Evolutionary conservation across 1,140 invertebrate species (phyloP), one percentile per base, ranked within the genome.

Genomic region (Bicyclus anynana): DNA sequence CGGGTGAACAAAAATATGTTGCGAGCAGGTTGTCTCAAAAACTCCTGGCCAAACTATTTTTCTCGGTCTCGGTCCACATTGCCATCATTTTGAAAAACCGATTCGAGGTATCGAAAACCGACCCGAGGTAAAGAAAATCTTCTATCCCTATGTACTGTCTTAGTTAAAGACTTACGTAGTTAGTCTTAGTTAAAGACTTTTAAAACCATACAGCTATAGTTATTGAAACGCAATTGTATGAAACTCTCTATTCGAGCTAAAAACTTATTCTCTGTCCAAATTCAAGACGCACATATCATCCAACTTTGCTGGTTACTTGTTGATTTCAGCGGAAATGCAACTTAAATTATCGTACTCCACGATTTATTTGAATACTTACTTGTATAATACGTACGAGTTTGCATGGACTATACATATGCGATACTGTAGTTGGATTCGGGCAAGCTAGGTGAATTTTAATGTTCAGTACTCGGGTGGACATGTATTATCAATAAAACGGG

Each of bases 361-460:
- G 49, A 59, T 59, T 59, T 59, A 59, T 59, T 59, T 52, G 56
- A 51, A 57, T 51, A 57, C 37, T 51, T 40, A 35, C 13, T 48
- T 53, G 53, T 53, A 48, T 51, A 58, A 38, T 58, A 27, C 5
- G 26, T 27, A 27, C 4, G 10, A 3, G 29, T 33, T 12, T 1
- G 3, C 20, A 20, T 44, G 18, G 10, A 0, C 18, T 44, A 20
- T 44, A 20, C 7, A 47, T 54, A 50, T 53, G 37, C 35, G 52
- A 48, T 53, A 54, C 52, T 50, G 47, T 40, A 49, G 52, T 60
- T 60, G 52, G 58, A 35, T 60, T 60, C 51, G 44, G 48, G 47
- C 51, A 54, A 50, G 58, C 58, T 50, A 50, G 50, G 52, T 60
- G 58, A 60, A 60, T 60, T 60, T 60, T 54, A 60, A 60, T 60